Conservation (phyloP, 2,888 invertebrate genomes). For the Diaperis boleti region DNA sequence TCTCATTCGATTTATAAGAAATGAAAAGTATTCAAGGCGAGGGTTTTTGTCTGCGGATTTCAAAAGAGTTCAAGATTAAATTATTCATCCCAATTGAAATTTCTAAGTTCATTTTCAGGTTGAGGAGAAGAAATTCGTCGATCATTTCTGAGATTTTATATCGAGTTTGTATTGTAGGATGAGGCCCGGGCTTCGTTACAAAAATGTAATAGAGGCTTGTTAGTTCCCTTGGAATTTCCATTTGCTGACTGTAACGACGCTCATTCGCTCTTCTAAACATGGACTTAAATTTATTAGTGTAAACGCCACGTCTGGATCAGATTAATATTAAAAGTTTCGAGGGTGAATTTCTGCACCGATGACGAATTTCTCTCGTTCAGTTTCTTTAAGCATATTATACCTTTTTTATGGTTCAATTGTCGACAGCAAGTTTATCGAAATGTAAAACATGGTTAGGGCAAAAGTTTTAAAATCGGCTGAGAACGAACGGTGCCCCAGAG, state of each 20-base stretch:
- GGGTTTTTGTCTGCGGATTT: slow-evolving; percentile 47
- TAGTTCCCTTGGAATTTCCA: slow-evolving; percentile 37
- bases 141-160: slow-evolving; percentile 52
- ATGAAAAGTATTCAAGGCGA: slow-evolving; percentile 46
- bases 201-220: slow-evolving; percentile 49
- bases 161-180: slow-evolving; percentile 49
- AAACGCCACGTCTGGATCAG: slow-evolving; percentile 31
- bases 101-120: slow-evolving; percentile 45
- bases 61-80: slow-evolving; percentile 45
- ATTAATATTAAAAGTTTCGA: slow-evolving; percentile 32
- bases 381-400: slow-evolving; percentile 43
- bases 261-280: slow-evolving; percentile 27
- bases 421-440: slow-evolving; percentile 42
- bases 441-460: slow-evolving; percentile 45
- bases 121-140: slow-evolving; percentile 46
- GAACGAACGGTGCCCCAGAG: slow-evolving; percentile 21
- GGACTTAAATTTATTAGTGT: slow-evolving; percentile 33
- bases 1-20: slow-evolving; percentile 47
- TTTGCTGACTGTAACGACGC: slow-evolving; percentile 28
- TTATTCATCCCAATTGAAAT: slow-evolving; percentile 48
- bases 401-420: slow-evolving; percentile 45
- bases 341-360: background rate
- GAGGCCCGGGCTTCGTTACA: slow-evolving; percentile 45
- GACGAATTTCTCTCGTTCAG: slow-evolving; percentile 19
- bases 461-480: slow-evolving; percentile 41